Conservation (phyloP, 2,888 invertebrate genomes). For the Acleris emargana region DNA sequence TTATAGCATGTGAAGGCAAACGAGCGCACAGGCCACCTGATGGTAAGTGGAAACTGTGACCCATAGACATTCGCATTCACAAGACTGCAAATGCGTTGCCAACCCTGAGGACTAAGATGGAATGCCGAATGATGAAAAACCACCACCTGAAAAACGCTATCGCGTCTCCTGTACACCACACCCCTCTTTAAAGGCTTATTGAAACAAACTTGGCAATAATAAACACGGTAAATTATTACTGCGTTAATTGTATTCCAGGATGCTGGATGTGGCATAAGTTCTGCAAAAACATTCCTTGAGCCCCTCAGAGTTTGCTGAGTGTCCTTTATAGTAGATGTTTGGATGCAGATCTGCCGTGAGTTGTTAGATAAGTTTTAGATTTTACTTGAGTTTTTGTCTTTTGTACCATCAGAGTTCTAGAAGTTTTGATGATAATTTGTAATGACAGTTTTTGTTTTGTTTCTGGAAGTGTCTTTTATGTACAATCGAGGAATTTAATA, state of each 20-base stretch:
- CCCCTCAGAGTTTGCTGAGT: slow-evolving; percentile 18
- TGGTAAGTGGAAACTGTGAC: too few species aligned
- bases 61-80: too few species aligned
- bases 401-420: too few species aligned
- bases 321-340: slow-evolving; percentile 13
- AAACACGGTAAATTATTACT: slow-evolving; percentile 56
- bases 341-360: neutral
- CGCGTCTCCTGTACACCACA: neutral
- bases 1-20: too few species aligned
- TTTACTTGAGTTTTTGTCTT: neutral
- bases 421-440: too few species aligned
- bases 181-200: slow-evolving; percentile 44
- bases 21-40: too few species aligned
- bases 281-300: slow-evolving; percentile 36
- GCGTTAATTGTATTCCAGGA: slow-evolving; percentile 56
- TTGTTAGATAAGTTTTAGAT: neutral
- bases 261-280: slow-evolving; percentile 37
- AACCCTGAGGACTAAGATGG: too few species aligned
- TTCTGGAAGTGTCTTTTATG: too few species aligned
- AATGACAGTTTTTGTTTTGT: too few species aligned
- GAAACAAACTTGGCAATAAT: slow-evolving; percentile 58
- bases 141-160: neutral
- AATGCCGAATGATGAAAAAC: too few species aligned
- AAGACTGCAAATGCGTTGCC: too few species aligned
- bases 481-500: too few species aligned